Evolutionary conservation across 2,797 vertebrate species (phyloP).

Genomic region (Helicolenus hilgendorfi): DNA sequence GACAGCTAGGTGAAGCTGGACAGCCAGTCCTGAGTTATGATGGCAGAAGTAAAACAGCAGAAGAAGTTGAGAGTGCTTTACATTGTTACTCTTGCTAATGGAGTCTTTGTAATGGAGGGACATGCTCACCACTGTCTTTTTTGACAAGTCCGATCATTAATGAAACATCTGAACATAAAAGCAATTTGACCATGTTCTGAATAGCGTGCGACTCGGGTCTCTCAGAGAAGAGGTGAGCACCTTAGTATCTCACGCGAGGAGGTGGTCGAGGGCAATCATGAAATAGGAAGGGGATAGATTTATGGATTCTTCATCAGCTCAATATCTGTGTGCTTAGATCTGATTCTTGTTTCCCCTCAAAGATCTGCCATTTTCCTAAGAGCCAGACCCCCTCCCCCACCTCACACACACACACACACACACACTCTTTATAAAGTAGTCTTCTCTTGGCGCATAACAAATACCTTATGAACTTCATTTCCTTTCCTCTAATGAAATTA

Average conservation of each 20-base stretch:
- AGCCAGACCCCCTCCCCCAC: not conserved
- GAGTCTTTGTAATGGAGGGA: conserved; percentile 54
- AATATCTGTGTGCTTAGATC: not conserved
- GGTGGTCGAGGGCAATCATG: conserved; percentile 1
- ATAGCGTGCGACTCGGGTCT: conserved; percentile 31
- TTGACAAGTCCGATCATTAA: conserved; percentile 69
- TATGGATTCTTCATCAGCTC: not conserved
- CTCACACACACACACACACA: too few species aligned
- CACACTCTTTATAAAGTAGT: not conserved
- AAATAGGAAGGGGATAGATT: conserved; percentile 11
- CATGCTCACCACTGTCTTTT: conserved; percentile 41
- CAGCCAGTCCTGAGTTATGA: not conserved
- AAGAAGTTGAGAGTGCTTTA: conserved; percentile 66
- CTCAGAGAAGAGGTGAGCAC: conserved; percentile 41
- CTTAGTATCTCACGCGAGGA: conserved; percentile 56
- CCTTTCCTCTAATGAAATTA: conserved; percentile 77
- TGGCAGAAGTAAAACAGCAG: conserved; percentile 10
- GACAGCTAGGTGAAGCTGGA: conserved; percentile 1
- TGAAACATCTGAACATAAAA: conserved; percentile 64
- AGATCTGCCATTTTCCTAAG: not conserved
- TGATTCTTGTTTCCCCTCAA: conserved; percentile 5
- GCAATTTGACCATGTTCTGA: conserved; percentile 55
- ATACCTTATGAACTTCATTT: conserved; percentile 71
- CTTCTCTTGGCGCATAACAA: conserved; percentile 45
- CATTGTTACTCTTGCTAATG: conserved; percentile 71